These are phyloP conservation scores for Xestoiulus laeticollis DNA, from an alignment of 2,888 invertebrate species.

Conservation along the genomic window DNA sequence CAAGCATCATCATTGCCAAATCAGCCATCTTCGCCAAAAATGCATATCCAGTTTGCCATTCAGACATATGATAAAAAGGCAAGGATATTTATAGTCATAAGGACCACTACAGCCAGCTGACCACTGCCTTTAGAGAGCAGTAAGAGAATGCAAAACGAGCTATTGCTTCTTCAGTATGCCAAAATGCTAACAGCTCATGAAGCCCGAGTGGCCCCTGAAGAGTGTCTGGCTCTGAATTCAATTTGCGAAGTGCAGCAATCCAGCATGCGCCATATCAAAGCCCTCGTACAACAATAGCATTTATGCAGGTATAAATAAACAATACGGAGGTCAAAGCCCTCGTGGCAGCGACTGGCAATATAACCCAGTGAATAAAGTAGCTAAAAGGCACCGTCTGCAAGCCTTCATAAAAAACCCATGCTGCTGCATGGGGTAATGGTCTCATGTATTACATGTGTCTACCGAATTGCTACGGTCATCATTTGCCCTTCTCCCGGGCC, in stretches of 20 bases:
- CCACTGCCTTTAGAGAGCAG: too few species aligned
- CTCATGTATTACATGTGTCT: neutral
- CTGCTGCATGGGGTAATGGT: conserved; percentile 21
- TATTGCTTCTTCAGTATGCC: neutral
- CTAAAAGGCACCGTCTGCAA: conserved; percentile 20
- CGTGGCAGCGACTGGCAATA: neutral
- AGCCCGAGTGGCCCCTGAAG: neutral
- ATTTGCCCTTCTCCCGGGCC: neutral
- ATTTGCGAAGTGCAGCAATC: neutral
- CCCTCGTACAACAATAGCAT: neutral
- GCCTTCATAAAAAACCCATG: neutral
- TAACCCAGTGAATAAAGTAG: neutral
- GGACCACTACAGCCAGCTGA: too few species aligned
- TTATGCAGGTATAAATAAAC: conserved; percentile 23
- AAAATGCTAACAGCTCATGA: neutral
- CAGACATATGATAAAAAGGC: too few species aligned
- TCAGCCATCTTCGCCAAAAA: too few species aligned
- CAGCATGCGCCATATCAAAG: neutral
- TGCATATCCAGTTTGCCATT: too few species aligned
- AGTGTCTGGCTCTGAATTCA: neutral
- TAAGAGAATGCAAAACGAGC: neutral
- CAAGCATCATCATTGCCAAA: too few species aligned
- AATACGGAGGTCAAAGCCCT: conserved; percentile 18
- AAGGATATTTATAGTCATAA: too few species aligned
- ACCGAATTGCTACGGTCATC: neutral